Percentiles rank a stretch among this genome's conserved stretches.
These are phyloP conservation scores for Peromyscus eremicus DNA, from an alignment of 2,797 vertebrate species.

Conservation along the genomic window DNA sequence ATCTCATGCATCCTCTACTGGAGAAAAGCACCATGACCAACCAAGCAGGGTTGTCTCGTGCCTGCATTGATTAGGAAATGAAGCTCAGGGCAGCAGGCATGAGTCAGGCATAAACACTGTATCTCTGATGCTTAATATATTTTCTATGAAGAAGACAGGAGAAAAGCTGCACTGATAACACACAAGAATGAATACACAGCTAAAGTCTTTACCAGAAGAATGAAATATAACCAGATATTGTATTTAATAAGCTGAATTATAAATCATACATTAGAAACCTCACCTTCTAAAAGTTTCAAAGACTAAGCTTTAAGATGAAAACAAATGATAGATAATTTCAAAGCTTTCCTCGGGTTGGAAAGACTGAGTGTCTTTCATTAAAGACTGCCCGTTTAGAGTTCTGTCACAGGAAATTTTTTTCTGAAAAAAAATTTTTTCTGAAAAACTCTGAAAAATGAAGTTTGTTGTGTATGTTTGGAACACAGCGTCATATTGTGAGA, in stretches of 20 bases:
- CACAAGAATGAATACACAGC: neutral
- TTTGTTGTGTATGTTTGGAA: too few species aligned
- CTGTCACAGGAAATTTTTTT: neutral
- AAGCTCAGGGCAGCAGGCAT: neutral
- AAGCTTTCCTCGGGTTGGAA: neutral
- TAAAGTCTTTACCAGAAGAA: neutral
- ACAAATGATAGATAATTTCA: conserved; percentile 4
- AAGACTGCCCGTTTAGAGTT: neutral
- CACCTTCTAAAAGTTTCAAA: neutral
- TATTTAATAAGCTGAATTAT: conserved; percentile 1
- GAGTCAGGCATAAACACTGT: neutral
- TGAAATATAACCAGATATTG: neutral
- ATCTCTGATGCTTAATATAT: neutral
- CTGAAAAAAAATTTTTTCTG: too few species aligned
- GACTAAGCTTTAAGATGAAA: conserved; percentile 26
- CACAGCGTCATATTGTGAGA: too few species aligned
- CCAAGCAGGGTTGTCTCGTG: neutral
- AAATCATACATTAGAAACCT: neutral
- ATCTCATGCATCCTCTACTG: neutral
- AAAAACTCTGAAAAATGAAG: too few species aligned
- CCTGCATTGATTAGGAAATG: neutral
- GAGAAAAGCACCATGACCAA: neutral
- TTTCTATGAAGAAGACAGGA: neutral
- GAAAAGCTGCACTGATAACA: neutral
- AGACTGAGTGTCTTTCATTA: neutral